Percentiles rank a stretch among this genome's conserved stretches.
phyloP scores from a whole-genome alignment of 37 sponge, comb jelly and placozoan species.

The Agelas oroides region DNA sequence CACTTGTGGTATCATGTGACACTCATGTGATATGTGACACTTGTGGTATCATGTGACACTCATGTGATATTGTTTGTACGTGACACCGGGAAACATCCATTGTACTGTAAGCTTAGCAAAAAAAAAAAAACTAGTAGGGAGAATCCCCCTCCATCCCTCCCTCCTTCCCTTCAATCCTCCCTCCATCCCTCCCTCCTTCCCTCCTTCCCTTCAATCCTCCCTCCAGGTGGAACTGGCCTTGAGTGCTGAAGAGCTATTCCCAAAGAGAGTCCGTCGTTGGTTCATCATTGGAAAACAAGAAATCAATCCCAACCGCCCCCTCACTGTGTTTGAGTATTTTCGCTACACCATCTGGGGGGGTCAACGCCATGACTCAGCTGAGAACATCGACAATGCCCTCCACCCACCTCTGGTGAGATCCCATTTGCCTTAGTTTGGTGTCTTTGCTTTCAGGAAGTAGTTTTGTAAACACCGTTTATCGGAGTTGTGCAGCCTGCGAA shows the following conservation, averaged over 20 bases:
- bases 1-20: too few species aligned
- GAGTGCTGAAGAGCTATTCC: slow-evolving; percentile 65
- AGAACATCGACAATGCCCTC: slow-evolving; percentile 60
- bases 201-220: neutral
- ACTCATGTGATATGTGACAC: too few species aligned
- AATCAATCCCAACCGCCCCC: slow-evolving; percentile 60
- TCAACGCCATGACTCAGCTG: slow-evolving; percentile 45
- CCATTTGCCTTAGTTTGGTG: neutral
- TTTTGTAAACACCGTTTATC: too few species aligned
- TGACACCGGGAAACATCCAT: too few species aligned
- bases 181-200: neutral
- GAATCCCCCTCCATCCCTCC: too few species aligned
- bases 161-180: too few species aligned
- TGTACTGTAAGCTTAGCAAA: too few species aligned
- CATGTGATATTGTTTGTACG: too few species aligned
- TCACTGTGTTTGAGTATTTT: slow-evolving; percentile 33
- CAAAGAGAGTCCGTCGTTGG: slow-evolving; percentile 21
- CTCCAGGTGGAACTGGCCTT: slow-evolving; percentile 76
- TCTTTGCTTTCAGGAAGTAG: too few species aligned
- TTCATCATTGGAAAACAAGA: slow-evolving; percentile 21
- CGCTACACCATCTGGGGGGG: slow-evolving; percentile 10
- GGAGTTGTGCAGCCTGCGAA: too few species aligned
- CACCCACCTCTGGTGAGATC: slow-evolving; percentile 45
- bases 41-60: too few species aligned
- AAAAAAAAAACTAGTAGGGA: too few species aligned